phyloP scores from a whole-genome alignment of 2,113 vertebrate species.

The Mobula birostris region DNA sequence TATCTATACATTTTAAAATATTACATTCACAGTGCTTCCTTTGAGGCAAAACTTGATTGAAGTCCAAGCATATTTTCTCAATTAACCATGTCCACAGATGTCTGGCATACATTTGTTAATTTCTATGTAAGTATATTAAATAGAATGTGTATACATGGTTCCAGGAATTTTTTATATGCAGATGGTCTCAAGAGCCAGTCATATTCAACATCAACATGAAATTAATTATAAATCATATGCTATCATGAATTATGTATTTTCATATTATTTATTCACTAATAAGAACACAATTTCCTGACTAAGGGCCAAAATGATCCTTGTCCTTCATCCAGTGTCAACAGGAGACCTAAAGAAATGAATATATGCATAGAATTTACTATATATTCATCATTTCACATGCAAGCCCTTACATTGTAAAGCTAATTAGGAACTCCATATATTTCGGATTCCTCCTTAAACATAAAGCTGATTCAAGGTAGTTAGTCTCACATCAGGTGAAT shows the following conservation, averaged over 20 bases:
- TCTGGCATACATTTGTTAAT: not conserved
- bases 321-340: not conserved
- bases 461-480: not conserved
- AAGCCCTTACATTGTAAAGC: not conserved
- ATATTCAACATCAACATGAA: not conserved
- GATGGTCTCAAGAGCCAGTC: not conserved
- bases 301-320: not conserved
- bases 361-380: not conserved
- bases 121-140: not conserved
- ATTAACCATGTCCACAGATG: not conserved
- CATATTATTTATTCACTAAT: not conserved
- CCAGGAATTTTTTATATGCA: not conserved
- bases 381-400: not conserved
- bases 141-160: not conserved
- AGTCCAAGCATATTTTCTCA: not conserved
- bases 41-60: not conserved
- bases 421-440: not conserved
- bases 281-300: not conserved
- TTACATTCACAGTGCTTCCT: not conserved
- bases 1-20: not conserved
- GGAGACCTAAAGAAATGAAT: not conserved
- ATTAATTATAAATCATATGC: not conserved
- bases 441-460: not conserved
- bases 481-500: not conserved
- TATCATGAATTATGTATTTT: not conserved